Conservation (phyloP, 2,113 vertebrate genomes). For the Grallaria varia region DNA sequence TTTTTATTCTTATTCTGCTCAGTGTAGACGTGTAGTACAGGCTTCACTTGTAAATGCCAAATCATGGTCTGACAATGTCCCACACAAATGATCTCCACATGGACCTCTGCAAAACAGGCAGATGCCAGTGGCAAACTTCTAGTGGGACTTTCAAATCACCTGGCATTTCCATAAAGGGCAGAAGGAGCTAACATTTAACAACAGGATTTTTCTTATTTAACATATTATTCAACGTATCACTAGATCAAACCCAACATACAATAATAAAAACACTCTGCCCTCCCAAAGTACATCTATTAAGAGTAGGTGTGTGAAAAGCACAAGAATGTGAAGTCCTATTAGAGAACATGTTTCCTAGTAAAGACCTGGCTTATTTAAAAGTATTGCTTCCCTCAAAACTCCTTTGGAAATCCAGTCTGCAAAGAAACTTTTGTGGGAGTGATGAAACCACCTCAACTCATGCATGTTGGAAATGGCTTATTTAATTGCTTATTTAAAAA, state of each 20-base stretch:
- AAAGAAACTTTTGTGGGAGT: not conserved
- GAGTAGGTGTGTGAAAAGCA: not conserved
- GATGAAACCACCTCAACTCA: not conserved
- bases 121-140: not conserved
- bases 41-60: not conserved
- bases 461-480: not conserved
- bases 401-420: not conserved
- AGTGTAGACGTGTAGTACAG: too few relatives aligned
- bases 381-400: not conserved
- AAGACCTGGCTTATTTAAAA: not conserved
- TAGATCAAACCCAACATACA: not conserved
- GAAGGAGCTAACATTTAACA: too few relatives aligned
- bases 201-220: too few relatives aligned
- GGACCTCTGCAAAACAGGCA: not conserved
- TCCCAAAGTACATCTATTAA: not conserved
- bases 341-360: not conserved
- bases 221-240: not conserved
- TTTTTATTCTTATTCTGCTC: accelerated
- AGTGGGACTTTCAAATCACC: not conserved
- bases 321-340: not conserved
- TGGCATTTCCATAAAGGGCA: not conserved
- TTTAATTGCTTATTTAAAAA: not conserved
- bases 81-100: not conserved
- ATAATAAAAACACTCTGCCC: not conserved
- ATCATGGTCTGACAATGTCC: not conserved